Conservation (phyloP, 2,797 vertebrate species). For the Chaenodraco wilsoni region DNA sequence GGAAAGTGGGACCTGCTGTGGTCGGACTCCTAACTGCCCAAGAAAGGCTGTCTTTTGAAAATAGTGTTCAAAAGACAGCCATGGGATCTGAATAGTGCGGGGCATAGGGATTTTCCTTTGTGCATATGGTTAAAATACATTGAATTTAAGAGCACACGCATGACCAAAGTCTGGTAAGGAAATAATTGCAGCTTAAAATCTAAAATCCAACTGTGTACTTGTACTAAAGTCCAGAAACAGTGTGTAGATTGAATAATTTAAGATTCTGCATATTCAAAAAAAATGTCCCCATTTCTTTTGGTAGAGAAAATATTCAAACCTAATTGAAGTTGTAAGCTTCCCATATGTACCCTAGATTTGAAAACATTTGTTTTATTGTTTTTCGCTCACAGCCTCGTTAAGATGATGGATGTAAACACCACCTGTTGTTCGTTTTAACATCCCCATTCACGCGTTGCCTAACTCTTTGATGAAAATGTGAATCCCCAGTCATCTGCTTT, state of each 20-base stretch:
- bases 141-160: conserved; percentile 5
- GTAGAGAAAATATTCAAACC: background rate
- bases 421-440: conserved; percentile 34
- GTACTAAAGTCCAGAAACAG: background rate
- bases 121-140: conserved; percentile 12
- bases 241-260: background rate
- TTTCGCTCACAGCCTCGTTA: conserved; percentile 28
- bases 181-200: background rate
- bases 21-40: background rate
- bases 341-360: background rate
- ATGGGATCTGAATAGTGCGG: background rate
- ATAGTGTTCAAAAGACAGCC: background rate
- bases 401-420: conserved; percentile 47
- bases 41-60: background rate
- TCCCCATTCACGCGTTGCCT: conserved; percentile 15
- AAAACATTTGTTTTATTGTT: conserved; percentile 7
- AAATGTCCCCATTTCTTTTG: background rate
- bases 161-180: background rate
- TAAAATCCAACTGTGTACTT: background rate
- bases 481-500: conserved; percentile 43
- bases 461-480: conserved; percentile 45
- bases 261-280: background rate
- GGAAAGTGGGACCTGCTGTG: background rate
- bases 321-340: background rate
- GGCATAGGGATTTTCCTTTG: background rate